These are phyloP conservation scores for Petaurus breviceps DNA, from an alignment of 2,113 vertebrate species.

Conservation along the genomic window DNA sequence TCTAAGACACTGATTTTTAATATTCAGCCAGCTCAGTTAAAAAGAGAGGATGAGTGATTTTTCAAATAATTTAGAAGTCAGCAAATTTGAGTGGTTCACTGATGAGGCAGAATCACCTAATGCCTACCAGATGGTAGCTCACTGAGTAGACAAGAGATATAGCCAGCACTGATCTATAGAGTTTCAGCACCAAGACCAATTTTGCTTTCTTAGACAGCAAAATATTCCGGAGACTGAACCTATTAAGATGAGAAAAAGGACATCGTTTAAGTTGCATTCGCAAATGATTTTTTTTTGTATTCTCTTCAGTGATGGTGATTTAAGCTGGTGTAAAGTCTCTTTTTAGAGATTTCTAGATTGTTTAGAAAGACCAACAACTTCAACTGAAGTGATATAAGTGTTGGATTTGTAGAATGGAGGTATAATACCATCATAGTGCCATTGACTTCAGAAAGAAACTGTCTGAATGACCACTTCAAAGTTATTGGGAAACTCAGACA, in stretches of 20 bases:
- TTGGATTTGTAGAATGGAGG: neutral
- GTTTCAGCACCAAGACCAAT: conserved; percentile 39
- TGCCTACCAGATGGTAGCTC: conserved; percentile 58
- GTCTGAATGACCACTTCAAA: neutral
- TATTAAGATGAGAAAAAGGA: conserved; percentile 45
- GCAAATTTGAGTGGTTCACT: conserved; percentile 44
- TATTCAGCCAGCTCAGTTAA: neutral
- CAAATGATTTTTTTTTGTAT: conserved; percentile 54
- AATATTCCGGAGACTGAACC: conserved; percentile 54
- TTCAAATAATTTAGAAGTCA: conserved; percentile 57
- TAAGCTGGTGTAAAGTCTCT: neutral
- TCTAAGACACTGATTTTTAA: neutral
- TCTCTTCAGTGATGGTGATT: conserved; percentile 18
- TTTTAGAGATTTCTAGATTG: neutral
- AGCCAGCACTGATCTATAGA: conserved; percentile 42
- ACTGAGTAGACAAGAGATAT: conserved; percentile 51
- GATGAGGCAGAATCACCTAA: conserved; percentile 56
- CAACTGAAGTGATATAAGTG: neutral
- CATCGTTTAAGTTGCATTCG: conserved; percentile 53
- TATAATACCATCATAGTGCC: neutral
- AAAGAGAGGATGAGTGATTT: conserved; percentile 24
- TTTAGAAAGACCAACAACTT: neutral
- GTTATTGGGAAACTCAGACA: neutral
- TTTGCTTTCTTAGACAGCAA: conserved; percentile 67
- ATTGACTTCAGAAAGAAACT: neutral